Evolutionary conservation across 2,888 invertebrate species (phyloP), one percentile per base, ranked within the genome.

Genomic region (Hyppa rectilinea): DNA sequence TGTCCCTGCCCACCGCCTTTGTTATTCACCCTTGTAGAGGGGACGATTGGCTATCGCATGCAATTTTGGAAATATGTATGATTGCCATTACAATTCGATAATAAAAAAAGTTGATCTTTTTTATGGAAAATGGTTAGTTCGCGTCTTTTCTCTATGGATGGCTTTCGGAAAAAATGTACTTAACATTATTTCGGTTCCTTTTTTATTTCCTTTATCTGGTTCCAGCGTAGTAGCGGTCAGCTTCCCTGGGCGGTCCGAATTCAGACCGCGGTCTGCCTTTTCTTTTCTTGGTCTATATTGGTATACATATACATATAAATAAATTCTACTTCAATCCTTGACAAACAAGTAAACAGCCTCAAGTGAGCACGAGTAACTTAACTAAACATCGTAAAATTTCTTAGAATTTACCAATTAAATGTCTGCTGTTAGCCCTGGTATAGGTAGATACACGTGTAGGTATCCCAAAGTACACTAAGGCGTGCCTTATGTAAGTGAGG

Each of bases 1-100:
- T 77, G 86, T 82, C 72, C 82, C 90, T 80, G 78, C 92, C 91
- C 89, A 89, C 89, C 85, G 82, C 78, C 80, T 88, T 85, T 86
- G 84, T 88, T 81, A 75, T 58, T 65, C 69, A 81, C 85, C 87
- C 88, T 83, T 80, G 56, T 61, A 59, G 26, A 76, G 75, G 88
- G 88, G 83, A 84, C 78, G 84, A 88, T 87, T 86, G 86, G 89
- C 82, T 81, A 85, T 75, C 78, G 71, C 65, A 67, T 72, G 71
- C 75, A 75, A 82, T 82, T 84, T 82, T 75, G 62, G 66, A 67
- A 75, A 78, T 82, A 75, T 77, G 63, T 81, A 55, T 63, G 47
- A 49, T 56, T 64, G 60, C 47, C 26, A 52, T 67, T 58, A 76
- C 49, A 14, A 65, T 65, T 78, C 5, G n/a, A 40, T 56, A 5